These are phyloP conservation scores for Mactromeris polynyma DNA, from an alignment of 2,888 invertebrate species.

Conservation along the genomic window DNA sequence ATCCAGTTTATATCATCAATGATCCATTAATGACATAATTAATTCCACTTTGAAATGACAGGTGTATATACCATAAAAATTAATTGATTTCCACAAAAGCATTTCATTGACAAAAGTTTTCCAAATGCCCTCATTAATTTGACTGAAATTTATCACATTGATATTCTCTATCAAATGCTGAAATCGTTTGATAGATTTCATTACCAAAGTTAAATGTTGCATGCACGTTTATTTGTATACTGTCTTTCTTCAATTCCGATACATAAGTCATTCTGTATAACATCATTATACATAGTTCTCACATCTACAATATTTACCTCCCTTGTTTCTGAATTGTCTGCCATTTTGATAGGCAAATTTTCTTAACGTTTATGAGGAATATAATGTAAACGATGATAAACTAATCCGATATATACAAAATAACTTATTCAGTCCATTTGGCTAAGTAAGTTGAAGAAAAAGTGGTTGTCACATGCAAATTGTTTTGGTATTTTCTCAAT, in stretches of 20 bases:
- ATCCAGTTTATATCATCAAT: not conserved
- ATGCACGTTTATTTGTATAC: not conserved
- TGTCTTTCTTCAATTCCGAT: slow-evolving; percentile 5
- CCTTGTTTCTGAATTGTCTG: too few species aligned
- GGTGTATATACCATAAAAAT: slow-evolving; percentile 6
- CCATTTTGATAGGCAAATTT: too few species aligned
- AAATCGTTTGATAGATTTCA: not conserved
- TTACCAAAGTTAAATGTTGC: not conserved
- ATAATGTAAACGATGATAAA: too few species aligned
- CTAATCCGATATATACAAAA: too few species aligned
- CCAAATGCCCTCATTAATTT: not conserved
- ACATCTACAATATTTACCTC: too few species aligned
- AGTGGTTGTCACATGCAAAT: too few species aligned
- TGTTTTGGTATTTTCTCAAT: too few species aligned
- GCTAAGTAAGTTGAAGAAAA: too few species aligned
- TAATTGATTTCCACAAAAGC: not conserved
- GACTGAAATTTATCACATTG: not conserved
- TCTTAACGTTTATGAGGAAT: too few species aligned
- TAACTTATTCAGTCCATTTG: too few species aligned
- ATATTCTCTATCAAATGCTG: not conserved
- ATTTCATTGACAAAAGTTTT: not conserved
- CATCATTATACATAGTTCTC: too few species aligned
- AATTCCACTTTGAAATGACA: not conserved
- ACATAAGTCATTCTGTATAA: too few species aligned
- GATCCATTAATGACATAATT: not conserved